phyloP scores from a whole-genome alignment of 2,888 invertebrate species.

The Pseudococcus jackbeardsleyi region DNA sequence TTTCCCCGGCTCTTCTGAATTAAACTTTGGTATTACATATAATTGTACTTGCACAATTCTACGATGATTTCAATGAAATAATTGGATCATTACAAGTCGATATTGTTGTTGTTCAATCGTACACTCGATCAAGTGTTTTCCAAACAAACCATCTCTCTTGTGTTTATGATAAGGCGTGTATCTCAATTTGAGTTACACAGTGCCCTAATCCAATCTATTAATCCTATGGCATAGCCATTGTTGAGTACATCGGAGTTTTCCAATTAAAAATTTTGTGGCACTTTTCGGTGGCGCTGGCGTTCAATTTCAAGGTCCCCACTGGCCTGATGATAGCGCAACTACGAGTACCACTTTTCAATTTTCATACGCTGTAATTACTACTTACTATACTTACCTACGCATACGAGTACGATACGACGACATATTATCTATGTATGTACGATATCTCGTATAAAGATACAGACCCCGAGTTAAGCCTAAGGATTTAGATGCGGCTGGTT shows the following conservation, averaged over 20 bases:
- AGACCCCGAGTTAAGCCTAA: not conserved
- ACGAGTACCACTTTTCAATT: not conserved
- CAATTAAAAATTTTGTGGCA: not conserved
- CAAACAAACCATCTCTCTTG: not conserved
- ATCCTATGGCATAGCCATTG: not conserved
- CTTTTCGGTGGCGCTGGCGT: not conserved
- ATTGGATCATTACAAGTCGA: not conserved
- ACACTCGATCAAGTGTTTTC: not conserved
- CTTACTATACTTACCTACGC: not conserved
- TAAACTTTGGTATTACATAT: not conserved
- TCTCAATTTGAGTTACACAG: not conserved
- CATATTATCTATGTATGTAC: not conserved
- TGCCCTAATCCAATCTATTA: not conserved
- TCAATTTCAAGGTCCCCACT: not conserved
- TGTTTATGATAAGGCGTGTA: not conserved
- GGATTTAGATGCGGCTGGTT: not conserved
- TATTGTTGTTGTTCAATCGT: not conserved
- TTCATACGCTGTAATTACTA: too few relatives aligned
- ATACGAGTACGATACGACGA: not conserved
- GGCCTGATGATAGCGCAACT: not conserved
- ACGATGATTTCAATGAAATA: not conserved
- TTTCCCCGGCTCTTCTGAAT: too few relatives aligned
- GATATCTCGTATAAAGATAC: not conserved
- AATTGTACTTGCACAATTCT: not conserved
- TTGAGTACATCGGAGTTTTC: slow-evolving; percentile 10